Percentiles rank a stretch among this genome's conserved stretches.
Evolutionary conservation across 2,797 vertebrate genomes (phyloP).

Genomic region (Diplodus sargus): DNA sequence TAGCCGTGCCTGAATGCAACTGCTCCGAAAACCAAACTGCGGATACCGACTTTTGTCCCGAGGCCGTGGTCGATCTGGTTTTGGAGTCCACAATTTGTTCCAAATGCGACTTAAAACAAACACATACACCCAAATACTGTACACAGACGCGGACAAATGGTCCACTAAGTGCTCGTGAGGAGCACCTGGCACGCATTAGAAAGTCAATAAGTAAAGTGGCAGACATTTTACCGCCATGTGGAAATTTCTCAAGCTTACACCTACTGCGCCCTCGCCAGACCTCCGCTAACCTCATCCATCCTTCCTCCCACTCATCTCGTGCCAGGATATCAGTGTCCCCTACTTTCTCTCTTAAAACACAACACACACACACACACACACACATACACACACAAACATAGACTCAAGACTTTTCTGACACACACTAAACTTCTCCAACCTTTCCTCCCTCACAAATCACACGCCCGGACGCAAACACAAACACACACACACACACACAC

Average conservation of each 20-base stretch:
- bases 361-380: conserved; percentile 28
- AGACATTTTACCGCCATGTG: conserved; percentile 87
- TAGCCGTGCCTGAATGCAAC: conserved; percentile 22
- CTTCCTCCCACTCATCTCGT: conserved; percentile 74
- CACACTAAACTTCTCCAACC: conserved; percentile 45
- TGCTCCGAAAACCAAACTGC: conserved; percentile 38
- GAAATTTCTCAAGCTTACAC: conserved; percentile 84
- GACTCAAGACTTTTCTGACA: conserved; percentile 38
- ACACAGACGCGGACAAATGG: conserved; percentile 38
- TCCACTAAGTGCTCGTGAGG: conserved; percentile 55
- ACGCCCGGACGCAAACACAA: conserved; percentile 60
- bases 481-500: conserved; percentile 24
- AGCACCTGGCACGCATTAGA: conserved; percentile 86
- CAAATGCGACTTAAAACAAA: conserved; percentile 63
- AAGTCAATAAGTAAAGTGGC: conserved; percentile 87
- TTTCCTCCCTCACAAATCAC: conserved; percentile 57
- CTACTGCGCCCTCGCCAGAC: conserved; percentile 69
- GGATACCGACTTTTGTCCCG: conserved; percentile 42
- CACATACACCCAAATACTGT: conserved; percentile 46
- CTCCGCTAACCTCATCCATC: conserved; percentile 73
- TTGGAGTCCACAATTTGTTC: conserved; percentile 63
- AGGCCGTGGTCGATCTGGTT: conserved; percentile 47
- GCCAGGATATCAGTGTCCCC: conserved; percentile 66
- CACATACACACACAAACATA: conserved; percentile 29
- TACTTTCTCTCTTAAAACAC: conserved; percentile 51